Base-by-base conservation (phyloP, 2,797 vertebrate genomes). In the Eurystomus glaucurus region DNA sequence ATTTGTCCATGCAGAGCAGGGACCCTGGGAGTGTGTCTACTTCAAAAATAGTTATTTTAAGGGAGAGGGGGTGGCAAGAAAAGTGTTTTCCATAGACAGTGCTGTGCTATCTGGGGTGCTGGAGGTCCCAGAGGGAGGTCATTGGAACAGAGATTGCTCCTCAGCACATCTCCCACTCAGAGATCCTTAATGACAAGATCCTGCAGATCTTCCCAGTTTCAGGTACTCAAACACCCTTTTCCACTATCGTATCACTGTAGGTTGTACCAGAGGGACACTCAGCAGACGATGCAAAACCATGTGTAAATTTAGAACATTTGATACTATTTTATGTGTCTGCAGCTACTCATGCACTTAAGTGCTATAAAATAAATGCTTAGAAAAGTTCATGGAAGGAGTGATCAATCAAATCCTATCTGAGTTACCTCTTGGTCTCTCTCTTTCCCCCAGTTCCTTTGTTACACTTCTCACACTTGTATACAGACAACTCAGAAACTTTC, bases 401-500 rank as follows among this genome's bases (percentile, higher is more conserved):
- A 97, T 97, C 93, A 95, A 88, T 93, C 1, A 0, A 95, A 93
- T 85, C 86, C 61, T 35, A 48, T 77, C 55, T 78, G 60, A 89
- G 84, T 51, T 96, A 85, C 78, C 16, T 83, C 91, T 92, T 31
- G 50, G 88, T 88, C 45, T 91, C 57, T 92, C 76, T 84, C 61
- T 91, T 96, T 91, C 65, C 37, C 81, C 52, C 55, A 51, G 35
- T 79, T 90, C 82, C 75, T 96, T 97, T 97, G 88, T 97, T 91
- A 62, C 0, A 1, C 68, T 94, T 82, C 92, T 92, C n/a, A 12
- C 91, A 96, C 94, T 96, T 97, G 95, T 97, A 93, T 97, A 97
- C 90, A 95, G 95, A 83, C 57, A 95, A 88, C 95, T 97, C 66
- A 90, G 91, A 97, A 96, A 96, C 94, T 97, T 97, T 95, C 91